Conservation (phyloP, 2,797 vertebrate genomes). For the Macroramphosus scolopax region DNA sequence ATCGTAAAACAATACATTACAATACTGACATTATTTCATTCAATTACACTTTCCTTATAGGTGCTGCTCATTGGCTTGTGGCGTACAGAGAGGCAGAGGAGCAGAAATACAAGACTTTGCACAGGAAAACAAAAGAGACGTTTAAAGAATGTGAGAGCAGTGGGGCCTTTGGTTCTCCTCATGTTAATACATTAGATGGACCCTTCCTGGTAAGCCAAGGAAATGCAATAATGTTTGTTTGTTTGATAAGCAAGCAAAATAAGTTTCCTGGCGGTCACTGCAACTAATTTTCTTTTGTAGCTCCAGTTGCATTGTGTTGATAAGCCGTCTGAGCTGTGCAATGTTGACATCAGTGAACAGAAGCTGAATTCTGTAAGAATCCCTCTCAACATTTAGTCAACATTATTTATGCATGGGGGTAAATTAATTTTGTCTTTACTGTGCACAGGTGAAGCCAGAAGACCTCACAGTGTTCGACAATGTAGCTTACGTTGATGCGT, state of each 20-base stretch:
- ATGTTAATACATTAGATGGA: slow-evolving; percentile 55
- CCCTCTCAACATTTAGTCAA: not conserved
- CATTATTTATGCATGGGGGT: not conserved
- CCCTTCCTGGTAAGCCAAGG: slow-evolving; percentile 64
- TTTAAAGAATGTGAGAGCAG: slow-evolving; percentile 2
- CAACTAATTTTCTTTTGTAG: slow-evolving; percentile 42
- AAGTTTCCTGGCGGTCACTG: not conserved
- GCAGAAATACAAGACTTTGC: slow-evolving; percentile 27
- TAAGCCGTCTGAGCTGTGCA: slow-evolving; percentile 70
- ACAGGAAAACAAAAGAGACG: slow-evolving; percentile 23
- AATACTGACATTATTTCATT: not conserved
- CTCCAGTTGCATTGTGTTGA: slow-evolving; percentile 67
- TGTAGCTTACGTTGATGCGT: slow-evolving; percentile 70
- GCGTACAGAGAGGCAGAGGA: slow-evolving; percentile 56
- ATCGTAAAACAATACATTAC: too few relatives aligned
- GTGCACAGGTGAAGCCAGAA: slow-evolving; percentile 63
- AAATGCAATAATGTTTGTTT: not conserved
- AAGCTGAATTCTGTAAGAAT: slow-evolving; percentile 64
- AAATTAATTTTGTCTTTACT: not conserved
- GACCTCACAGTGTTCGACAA: slow-evolving; percentile 69
- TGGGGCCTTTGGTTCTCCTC: not conserved
- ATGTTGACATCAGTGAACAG: slow-evolving; percentile 68
- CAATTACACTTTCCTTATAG: slow-evolving; percentile 29
- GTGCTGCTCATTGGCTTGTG: slow-evolving; percentile 65
- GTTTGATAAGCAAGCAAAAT: not conserved